A percentile compares a stretch with the other conserved stretches of the same genome.
phyloP scores from a whole-genome alignment of 2,888 invertebrate species.

The Rhagium mordax region DNA sequence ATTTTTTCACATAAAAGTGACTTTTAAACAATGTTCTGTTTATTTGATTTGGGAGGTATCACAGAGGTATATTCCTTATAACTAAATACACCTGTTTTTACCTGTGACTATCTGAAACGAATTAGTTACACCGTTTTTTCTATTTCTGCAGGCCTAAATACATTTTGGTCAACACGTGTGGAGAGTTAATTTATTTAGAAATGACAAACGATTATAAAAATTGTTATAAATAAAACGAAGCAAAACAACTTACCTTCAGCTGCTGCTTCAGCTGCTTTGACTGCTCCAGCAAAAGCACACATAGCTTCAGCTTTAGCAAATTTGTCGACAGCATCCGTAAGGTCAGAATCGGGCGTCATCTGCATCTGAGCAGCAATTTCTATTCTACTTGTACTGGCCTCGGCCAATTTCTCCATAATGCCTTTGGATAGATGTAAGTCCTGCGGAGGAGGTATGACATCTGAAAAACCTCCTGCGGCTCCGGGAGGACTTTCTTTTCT shows the following conservation, averaged over 20 bases:
- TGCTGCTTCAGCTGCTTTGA: slow-evolving; percentile 69
- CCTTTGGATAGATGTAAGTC: slow-evolving; percentile 48
- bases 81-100: no score
- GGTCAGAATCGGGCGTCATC: slow-evolving; percentile 64
- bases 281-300: slow-evolving; percentile 68
- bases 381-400: slow-evolving; percentile 62
- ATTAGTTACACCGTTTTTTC: no score
- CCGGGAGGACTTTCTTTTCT: slow-evolving; percentile 48
- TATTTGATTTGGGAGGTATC: no score
- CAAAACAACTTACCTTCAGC: slow-evolving; percentile 61
- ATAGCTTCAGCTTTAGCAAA: slow-evolving; percentile 70
- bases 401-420: slow-evolving; percentile 55
- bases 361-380: slow-evolving; percentile 61
- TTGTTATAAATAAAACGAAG: no score
- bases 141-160: no score
- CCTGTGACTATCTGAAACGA: no score
- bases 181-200: no score
- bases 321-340: slow-evolving; percentile 68
- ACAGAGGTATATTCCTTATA: no score
- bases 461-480: slow-evolving; percentile 19
- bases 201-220: no score
- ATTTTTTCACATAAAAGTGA: no score
- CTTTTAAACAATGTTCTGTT: no score
- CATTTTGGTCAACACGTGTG: no score
- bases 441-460: slow-evolving; percentile 30